Conservation (phyloP, 30 jellyfish, hydroid and myxozoan species). For the Pelagia noctiluca region DNA sequence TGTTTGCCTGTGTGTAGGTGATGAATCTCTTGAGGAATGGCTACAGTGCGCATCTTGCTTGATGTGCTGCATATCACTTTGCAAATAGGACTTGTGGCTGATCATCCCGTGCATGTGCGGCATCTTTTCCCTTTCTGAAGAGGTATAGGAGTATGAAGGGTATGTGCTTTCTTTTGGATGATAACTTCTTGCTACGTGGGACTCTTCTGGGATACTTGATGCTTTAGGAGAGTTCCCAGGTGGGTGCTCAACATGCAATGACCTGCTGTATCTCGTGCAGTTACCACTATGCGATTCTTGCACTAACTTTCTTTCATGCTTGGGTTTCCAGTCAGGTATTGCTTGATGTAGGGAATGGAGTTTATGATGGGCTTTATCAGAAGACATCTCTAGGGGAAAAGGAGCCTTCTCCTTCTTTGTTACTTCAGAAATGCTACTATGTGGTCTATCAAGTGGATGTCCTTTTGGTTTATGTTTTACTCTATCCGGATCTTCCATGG, state of each 20-base stretch:
- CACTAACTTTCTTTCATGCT: neutral
- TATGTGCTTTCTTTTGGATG: neutral
- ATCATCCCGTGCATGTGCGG: conserved; percentile 20
- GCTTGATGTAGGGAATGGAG: neutral
- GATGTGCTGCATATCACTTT: conserved; percentile 37
- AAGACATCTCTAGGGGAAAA: neutral
- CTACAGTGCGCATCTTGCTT: conserved; percentile 4
- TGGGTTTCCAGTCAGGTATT: neutral
- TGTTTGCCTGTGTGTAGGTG: conserved; percentile 37
- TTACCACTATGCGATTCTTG: neutral
- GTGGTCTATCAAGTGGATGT: neutral
- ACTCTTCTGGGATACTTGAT: neutral
- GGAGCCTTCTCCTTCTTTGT: neutral
- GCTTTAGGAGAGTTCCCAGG: neutral
- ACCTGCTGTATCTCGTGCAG: neutral
- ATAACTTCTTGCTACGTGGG: neutral
- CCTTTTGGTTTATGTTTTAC: neutral
- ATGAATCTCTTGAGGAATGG: conserved; percentile 21
- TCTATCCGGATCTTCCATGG: neutral
- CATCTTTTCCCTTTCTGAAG: conserved; percentile 17
- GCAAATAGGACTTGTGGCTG: conserved; percentile 7
- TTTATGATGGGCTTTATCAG: neutral
- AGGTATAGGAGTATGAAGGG: neutral
- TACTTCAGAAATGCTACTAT: neutral
- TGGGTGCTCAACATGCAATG: neutral